Evolutionary conservation across 2,113 vertebrate genomes (phyloP).

Genomic region (Oenanthe oenanthe): DNA sequence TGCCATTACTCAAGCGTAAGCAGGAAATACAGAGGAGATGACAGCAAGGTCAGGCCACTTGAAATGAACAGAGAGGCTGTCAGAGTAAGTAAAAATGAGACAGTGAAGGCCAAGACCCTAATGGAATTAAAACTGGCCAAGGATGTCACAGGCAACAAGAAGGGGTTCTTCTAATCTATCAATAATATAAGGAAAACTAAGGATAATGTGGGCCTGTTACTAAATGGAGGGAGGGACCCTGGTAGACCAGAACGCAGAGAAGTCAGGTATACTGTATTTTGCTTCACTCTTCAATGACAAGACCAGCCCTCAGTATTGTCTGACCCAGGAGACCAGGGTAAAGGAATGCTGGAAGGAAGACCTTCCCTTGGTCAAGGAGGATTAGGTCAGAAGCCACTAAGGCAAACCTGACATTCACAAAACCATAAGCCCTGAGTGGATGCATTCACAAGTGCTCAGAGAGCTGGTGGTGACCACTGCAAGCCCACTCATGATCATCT

Average conservation of each 20-base stretch:
- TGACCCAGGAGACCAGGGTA: not conserved
- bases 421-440: not conserved
- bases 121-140: not conserved
- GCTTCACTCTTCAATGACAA: not conserved
- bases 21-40: not conserved
- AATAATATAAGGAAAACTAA: not conserved
- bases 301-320: not conserved
- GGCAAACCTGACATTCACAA: not conserved
- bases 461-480: not conserved
- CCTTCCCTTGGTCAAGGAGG: not conserved
- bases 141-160: not conserved
- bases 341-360: not conserved
- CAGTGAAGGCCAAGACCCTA: not conserved
- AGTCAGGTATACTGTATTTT: not conserved
- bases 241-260: not conserved
- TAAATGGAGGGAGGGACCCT: not conserved
- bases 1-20: not conserved
- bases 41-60: not conserved
- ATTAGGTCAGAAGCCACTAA: not conserved
- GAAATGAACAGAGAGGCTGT: not conserved
- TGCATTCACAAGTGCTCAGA: not conserved
- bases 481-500: not conserved
- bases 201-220: not conserved
- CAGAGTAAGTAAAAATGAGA: not conserved
- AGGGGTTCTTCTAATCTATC: not conserved